These are phyloP conservation scores for Latrodectus hesperus DNA, from an alignment of 2,888 invertebrate species.

Conservation along the genomic window DNA sequence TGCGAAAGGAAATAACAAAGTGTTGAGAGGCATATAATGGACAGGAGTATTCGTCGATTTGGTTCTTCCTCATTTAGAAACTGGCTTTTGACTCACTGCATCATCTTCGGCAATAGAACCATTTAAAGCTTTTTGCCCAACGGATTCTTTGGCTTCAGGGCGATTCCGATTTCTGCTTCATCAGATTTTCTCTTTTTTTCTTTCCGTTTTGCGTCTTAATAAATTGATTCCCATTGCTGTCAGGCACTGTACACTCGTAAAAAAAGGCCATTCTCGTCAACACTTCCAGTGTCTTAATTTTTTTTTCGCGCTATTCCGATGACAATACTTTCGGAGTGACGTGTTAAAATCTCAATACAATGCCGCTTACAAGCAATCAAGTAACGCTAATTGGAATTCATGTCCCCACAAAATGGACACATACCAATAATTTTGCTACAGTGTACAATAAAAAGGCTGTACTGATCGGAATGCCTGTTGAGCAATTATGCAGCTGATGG, in stretches of 20 bases:
- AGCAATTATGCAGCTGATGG: slow-evolving; percentile 25
- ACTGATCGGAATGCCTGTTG: slow-evolving; percentile 10
- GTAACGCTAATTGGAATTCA: slow-evolving; percentile 38
- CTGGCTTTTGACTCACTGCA: slow-evolving; percentile 36
- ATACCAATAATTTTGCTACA: slow-evolving; percentile 44
- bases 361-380: slow-evolving; percentile 9
- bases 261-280: neutral
- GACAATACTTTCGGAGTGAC: slow-evolving; percentile 14
- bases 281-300: neutral
- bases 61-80: slow-evolving; percentile 43
- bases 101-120: slow-evolving; percentile 46
- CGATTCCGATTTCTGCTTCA: neutral
- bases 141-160: slow-evolving; percentile 11
- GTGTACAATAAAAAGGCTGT: slow-evolving; percentile 18
- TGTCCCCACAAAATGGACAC: slow-evolving; percentile 11
- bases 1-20: neutral
- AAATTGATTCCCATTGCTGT: slow-evolving; percentile 51
- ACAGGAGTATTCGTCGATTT: neutral
- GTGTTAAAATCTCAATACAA: slow-evolving; percentile 24
- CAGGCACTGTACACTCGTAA: neutral
- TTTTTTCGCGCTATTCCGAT: neutral
- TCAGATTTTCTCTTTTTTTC: slow-evolving; percentile 8
- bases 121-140: slow-evolving; percentile 5
- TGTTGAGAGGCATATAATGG: slow-evolving; percentile 25
- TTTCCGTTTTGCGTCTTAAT: slow-evolving; percentile 13